These are phyloP conservation scores for Netelia virgata DNA, from an alignment of 2,888 invertebrate genomes.

Conservation along the genomic window DNA sequence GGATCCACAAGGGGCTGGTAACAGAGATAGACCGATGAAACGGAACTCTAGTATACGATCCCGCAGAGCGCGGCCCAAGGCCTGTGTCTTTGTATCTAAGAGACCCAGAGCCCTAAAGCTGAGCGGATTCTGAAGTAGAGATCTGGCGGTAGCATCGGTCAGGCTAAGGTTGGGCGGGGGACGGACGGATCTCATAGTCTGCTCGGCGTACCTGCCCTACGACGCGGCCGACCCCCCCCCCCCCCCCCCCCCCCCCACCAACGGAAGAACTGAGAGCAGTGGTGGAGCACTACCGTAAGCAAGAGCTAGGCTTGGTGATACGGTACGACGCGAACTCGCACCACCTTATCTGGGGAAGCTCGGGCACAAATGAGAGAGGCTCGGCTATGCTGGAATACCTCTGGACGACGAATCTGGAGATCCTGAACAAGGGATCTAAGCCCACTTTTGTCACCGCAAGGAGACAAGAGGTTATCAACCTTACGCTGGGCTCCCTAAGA, in stretches of 20 bases:
- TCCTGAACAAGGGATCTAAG: constrained; percentile 48
- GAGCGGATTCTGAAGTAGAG: constrained; percentile 24
- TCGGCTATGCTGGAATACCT: constrained; percentile 48
- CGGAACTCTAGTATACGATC: not conserved
- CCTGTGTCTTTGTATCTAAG: constrained; percentile 24
- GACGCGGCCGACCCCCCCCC: not conserved
- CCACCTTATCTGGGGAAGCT: constrained; percentile 36
- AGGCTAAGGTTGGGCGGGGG: not conserved
- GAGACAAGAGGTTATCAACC: constrained; percentile 43
- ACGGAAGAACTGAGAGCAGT: not conserved
- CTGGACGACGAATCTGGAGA: constrained; percentile 30
- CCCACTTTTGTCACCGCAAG: constrained; percentile 53
- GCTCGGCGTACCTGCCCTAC: constrained; percentile 33
- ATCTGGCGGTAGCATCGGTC: constrained; percentile 11
- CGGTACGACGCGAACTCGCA: constrained; percentile 24
- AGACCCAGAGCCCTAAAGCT: constrained; percentile 1
- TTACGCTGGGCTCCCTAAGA: not conserved
- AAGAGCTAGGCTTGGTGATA: constrained; percentile 14
- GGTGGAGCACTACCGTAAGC: constrained; percentile 13
- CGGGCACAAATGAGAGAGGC: too few species aligned
- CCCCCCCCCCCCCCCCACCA: too few species aligned
- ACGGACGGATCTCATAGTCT: constrained; percentile 3
- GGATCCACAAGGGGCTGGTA: constrained; percentile 5
- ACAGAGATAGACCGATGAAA: not conserved
- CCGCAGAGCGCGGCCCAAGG: constrained; percentile 15